phyloP scores from a whole-genome alignment of 1,140 invertebrate genomes.

The Drosophila insularis region DNA sequence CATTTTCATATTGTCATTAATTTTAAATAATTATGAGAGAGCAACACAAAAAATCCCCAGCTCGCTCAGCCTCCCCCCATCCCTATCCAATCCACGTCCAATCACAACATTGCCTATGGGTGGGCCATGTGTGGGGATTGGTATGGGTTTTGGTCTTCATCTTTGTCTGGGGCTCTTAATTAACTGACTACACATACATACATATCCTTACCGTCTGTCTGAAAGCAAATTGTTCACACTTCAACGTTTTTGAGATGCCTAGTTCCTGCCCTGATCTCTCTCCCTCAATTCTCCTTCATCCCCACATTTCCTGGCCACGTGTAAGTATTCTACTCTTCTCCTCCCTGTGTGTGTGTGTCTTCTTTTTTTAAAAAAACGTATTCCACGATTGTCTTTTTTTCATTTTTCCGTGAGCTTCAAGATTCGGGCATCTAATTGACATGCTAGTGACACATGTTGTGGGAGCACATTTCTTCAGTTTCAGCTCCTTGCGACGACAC shows the following conservation, averaged over 20 bases:
- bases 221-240: conserved; percentile 76
- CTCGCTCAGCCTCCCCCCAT: not conserved
- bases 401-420: conserved; percentile 10
- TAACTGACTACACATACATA: conserved; percentile 58
- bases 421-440: conserved; percentile 75
- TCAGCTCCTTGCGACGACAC: conserved; percentile 49
- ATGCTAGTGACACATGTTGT: conserved; percentile 79
- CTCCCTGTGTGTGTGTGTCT: not conserved
- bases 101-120: conserved; percentile 71
- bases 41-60: conserved; percentile 20
- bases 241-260: conserved; percentile 57
- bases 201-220: conserved; percentile 50
- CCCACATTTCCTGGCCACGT: conserved; percentile 46
- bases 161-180: conserved; percentile 46
- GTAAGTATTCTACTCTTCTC: not conserved
- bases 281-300: not conserved
- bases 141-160: not conserved
- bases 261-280: conserved; percentile 4
- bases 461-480: conserved; percentile 25
- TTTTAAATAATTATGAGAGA: conserved; percentile 75
- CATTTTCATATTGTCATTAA: conserved; percentile 78
- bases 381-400: conserved; percentile 13
- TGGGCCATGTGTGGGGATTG: conserved; percentile 53
- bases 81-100: conserved; percentile 17
- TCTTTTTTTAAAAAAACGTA: conserved; percentile 44